Base-by-base conservation (phyloP, 2,113 vertebrate species). In the Butorides virescens region DNA sequence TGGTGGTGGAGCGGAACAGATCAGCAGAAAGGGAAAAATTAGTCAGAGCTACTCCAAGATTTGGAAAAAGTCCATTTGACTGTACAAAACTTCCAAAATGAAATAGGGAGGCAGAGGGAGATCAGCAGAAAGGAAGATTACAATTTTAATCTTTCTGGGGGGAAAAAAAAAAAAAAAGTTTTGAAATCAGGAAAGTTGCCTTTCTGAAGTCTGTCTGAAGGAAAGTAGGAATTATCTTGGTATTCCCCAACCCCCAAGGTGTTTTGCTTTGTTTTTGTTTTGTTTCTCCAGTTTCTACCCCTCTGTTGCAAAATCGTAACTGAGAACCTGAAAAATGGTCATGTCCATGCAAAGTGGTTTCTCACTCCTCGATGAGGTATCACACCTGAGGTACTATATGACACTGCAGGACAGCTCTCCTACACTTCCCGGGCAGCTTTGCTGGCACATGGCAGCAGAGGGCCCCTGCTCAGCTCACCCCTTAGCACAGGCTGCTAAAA, bases 341-440 rank as follows among this genome's bases (percentile, higher is more conserved):
- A 58, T 11, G 17, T 32, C 26, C 12, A 15, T 36, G 20, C 20
- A 22, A 58, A 90, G 37, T 11, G 20, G 9, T 75, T 87, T 75
- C 73, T 59, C 30, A 26, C 30, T 65, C 37, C n/a, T 30, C 44
- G 50, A 22, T 37, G 46, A 73, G 2, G 2, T 59, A 20, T 49
- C 61, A 22, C 50, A 49, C 32, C 36, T 8, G 29, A 50, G 14
- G 17, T 49, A 39, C 50, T 8, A 27, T 2, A 47, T 29, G 7
- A 11, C 46, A 17, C 39, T 15, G n/a, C 50, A 15, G n/a, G 20
- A 15, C 44, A 49, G 23, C 56, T 32, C 27, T 68, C 36, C 50
- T 29, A 3, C 0, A 0, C 44, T 53, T 73, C 22, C 23, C 0
- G 0, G 20, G 29, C 23, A 58, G 34, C 61, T 84, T 15, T 34